These are phyloP conservation scores for Pterocles burchelli DNA, from an alignment of 2,113 vertebrate species.

Conservation along the genomic window DNA sequence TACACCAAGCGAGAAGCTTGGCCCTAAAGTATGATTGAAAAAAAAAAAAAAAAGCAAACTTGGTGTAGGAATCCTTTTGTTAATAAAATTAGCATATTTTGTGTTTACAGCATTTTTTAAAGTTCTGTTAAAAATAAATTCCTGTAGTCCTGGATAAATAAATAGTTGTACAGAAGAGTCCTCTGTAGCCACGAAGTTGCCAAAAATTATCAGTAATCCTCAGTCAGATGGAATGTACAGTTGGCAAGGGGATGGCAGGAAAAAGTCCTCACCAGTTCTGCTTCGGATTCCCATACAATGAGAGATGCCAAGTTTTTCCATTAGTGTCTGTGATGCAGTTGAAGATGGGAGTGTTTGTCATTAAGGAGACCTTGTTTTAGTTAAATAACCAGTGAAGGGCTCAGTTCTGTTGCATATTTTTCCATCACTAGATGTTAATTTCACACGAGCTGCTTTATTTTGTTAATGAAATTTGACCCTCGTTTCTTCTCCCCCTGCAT, in stretches of 20 bases:
- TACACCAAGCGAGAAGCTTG: background rate
- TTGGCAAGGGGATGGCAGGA: conserved; percentile 66
- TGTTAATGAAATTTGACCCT: conserved; percentile 48
- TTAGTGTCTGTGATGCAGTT: conserved; percentile 42
- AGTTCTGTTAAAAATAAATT: conserved; percentile 71
- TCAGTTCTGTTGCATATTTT: conserved; percentile 14
- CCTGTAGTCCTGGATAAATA: conserved; percentile 65
- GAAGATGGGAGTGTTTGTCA: conserved; percentile 64
- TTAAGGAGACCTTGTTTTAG: conserved; percentile 60
- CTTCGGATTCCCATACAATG: conserved; percentile 57
- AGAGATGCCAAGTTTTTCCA: conserved; percentile 56
- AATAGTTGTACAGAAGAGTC: conserved; percentile 68
- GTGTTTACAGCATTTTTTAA: conserved; percentile 50
- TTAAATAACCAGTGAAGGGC: conserved; percentile 50
- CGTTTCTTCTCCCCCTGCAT: conserved; percentile 1
- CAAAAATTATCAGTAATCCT: conserved; percentile 73
- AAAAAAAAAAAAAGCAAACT: background rate
- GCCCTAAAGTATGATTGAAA: background rate
- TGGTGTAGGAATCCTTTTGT: conserved; percentile 61
- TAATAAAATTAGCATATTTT: conserved; percentile 31
- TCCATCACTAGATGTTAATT: background rate
- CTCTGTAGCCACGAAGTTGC: conserved; percentile 66
- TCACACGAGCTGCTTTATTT: conserved; percentile 57
- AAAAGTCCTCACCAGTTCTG: conserved; percentile 55
- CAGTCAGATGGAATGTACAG: conserved; percentile 73